Conservation (phyloP, 2,113 vertebrate species). For the Thalassarche chlororhynchos region DNA sequence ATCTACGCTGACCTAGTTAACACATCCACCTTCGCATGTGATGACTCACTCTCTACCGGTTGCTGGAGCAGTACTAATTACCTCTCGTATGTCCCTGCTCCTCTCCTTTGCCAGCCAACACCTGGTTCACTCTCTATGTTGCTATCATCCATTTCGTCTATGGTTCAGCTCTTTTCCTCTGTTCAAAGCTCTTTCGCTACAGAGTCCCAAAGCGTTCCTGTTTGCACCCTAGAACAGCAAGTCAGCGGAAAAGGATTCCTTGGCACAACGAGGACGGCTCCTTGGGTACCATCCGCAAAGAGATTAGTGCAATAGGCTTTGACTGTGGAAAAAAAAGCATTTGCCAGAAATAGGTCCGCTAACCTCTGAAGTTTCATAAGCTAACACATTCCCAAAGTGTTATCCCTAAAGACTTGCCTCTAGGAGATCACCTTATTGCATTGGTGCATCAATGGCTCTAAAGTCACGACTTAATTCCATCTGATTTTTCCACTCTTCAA, state of each 20-base stretch:
- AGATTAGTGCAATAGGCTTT: neutral
- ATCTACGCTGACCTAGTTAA: neutral
- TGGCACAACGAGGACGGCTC: neutral
- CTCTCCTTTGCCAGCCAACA: neutral
- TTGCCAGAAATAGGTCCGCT: neutral
- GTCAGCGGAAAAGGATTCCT: neutral
- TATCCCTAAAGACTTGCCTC: neutral
- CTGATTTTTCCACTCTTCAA: neutral
- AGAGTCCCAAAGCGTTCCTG: neutral
- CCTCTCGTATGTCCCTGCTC: neutral
- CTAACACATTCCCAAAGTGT: neutral
- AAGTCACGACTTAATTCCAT: neutral
- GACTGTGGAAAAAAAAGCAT: neutral
- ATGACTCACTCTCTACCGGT: neutral
- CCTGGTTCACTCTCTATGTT: neutral
- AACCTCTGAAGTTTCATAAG: neutral
- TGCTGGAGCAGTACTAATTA: neutral
- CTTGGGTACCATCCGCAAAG: neutral
- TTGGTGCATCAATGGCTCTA: fast-evolving
- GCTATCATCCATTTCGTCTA: neutral
- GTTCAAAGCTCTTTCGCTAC: neutral
- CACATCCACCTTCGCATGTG: neutral
- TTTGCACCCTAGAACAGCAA: neutral
- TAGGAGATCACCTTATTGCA: neutral
- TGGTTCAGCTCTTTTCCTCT: neutral